Percentiles rank a stretch among this genome's conserved stretches.
Conservation (phyloP, 2,888 invertebrate genomes). For the Danaus chrysippus region DNA sequence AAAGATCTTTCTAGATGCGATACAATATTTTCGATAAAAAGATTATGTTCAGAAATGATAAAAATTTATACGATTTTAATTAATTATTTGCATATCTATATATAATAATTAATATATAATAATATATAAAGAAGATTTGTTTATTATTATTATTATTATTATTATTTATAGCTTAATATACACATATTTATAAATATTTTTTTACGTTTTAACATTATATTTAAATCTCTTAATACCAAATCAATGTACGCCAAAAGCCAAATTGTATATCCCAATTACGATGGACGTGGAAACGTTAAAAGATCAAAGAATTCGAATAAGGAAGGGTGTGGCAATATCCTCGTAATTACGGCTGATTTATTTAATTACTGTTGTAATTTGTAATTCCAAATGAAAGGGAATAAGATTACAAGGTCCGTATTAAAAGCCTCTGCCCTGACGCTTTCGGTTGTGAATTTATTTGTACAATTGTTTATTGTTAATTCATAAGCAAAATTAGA, state of each 20-base stretch:
- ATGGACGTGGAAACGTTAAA: constrained; percentile 9
- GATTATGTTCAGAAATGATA: too few species aligned
- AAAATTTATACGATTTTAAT: too few species aligned
- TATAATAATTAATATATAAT: too few species aligned
- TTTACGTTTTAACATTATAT: not conserved
- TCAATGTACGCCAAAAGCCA: not conserved
- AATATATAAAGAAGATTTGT: too few species aligned
- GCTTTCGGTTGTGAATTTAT: constrained; percentile 25
- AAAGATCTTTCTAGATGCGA: too few species aligned
- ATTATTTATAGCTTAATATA: too few species aligned
- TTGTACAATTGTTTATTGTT: constrained; percentile 21
- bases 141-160: too few species aligned
- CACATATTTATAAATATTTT: too few species aligned
- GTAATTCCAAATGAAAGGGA: constrained; percentile 28
- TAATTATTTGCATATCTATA: too few species aligned
- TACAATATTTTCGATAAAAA: too few species aligned
- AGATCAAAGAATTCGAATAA: constrained; percentile 18
- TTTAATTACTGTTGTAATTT: constrained; percentile 27
- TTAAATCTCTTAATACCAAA: not conserved
- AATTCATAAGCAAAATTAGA: constrained; percentile 27
- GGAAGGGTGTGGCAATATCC: constrained; percentile 16
- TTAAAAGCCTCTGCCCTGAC: constrained; percentile 22
- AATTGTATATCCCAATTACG: not conserved
- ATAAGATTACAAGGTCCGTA: constrained; percentile 25
- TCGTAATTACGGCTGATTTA: constrained; percentile 26